phyloP scores from a whole-genome alignment of 2,888 invertebrate genomes.

The Diarsia brunnea region DNA sequence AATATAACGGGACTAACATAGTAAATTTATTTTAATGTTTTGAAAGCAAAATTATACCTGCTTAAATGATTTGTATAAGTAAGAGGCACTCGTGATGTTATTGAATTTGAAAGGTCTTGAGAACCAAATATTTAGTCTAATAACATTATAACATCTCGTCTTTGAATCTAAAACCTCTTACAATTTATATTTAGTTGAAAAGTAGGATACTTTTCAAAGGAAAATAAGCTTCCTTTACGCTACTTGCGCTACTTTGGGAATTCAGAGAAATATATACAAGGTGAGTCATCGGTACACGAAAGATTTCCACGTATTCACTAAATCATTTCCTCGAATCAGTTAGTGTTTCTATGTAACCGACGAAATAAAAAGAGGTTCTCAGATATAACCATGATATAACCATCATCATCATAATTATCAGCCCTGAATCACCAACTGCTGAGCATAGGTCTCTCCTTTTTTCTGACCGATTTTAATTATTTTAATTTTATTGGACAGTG shows the following conservation, averaged over 20 bases:
- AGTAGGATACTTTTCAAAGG: neutral
- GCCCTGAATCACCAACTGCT: too few relatives aligned
- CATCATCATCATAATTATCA: too few relatives aligned
- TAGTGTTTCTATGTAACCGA: too few relatives aligned
- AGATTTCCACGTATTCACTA: too few relatives aligned
- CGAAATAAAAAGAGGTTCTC: too few relatives aligned
- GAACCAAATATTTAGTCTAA: neutral
- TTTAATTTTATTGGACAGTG: too few relatives aligned
- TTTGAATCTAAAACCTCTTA: constrained; percentile 18
- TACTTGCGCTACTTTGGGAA: neutral
- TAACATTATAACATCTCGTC: constrained; percentile 2
- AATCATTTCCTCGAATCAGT: too few relatives aligned
- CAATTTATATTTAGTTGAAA: constrained; percentile 21
- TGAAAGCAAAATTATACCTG: neutral
- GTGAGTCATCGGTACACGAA: too few relatives aligned
- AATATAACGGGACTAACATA: neutral
- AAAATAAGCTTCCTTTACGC: constrained; percentile 12
- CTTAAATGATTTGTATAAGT: constrained; percentile 29
- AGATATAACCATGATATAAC: too few relatives aligned
- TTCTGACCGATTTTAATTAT: too few relatives aligned
- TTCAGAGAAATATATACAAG: neutral
- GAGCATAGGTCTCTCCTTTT: too few relatives aligned
- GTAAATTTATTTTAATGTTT: neutral
- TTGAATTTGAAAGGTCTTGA: constrained; percentile 17
- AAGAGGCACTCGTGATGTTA: constrained; percentile 8